These are phyloP conservation scores for Anoncus sp. DNA, from an alignment of 2,888 invertebrate species.

Conservation along the genomic window DNA sequence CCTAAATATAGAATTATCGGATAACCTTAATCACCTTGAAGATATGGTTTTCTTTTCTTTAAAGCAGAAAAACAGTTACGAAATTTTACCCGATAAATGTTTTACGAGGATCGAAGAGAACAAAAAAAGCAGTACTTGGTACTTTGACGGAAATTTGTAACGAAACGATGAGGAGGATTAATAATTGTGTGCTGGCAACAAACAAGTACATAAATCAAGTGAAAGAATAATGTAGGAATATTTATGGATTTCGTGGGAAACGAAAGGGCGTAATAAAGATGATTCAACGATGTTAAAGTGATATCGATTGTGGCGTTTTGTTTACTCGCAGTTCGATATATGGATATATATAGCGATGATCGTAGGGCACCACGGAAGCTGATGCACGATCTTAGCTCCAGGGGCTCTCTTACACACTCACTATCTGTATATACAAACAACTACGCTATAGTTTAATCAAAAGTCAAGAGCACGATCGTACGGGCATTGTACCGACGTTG, in stretches of 20 bases:
- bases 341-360: slow-evolving; percentile 22
- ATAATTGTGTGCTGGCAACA: slow-evolving; percentile 27
- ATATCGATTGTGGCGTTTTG: slow-evolving; percentile 9
- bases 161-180: not conserved
- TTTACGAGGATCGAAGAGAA: slow-evolving; percentile 7
- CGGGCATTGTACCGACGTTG: slow-evolving; percentile 54
- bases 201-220: not conserved
- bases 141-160: slow-evolving; percentile 1
- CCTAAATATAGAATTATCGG: not conserved
- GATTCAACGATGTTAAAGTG: not conserved
- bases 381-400: slow-evolving; percentile 51
- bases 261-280: not conserved
- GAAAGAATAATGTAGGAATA: slow-evolving; percentile 12
- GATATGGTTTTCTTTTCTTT: not conserved
- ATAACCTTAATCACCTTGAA: not conserved
- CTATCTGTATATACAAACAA: slow-evolving; percentile 10
- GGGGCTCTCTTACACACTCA: slow-evolving; percentile 24
- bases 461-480: slow-evolving; percentile 59
- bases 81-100: not conserved
- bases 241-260: not conserved
- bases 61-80: not conserved
- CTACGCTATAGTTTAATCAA: slow-evolving; percentile 50
- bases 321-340: slow-evolving; percentile 16
- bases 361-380: slow-evolving; percentile 46
- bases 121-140: too few relatives aligned